phyloP scores from a whole-genome alignment of 2,888 invertebrate genomes.

The Nematopogon swammerdamellus region DNA sequence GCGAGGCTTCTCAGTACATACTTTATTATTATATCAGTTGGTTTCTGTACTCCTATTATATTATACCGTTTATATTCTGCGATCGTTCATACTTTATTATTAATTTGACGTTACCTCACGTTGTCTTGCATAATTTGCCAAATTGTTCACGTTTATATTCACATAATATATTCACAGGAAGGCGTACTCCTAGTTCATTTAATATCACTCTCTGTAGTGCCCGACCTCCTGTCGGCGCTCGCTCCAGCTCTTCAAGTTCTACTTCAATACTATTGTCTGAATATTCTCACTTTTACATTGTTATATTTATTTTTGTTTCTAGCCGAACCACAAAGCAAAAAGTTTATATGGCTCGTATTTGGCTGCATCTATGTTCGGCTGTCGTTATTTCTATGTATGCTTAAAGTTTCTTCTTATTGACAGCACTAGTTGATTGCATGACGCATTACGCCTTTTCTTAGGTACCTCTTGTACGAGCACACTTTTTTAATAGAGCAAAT shows the following conservation, averaged over 20 bases:
- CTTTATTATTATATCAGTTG: slow-evolving; percentile 15
- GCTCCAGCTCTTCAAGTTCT: too few species aligned
- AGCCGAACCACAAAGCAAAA: slow-evolving; percentile 52
- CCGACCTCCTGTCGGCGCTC: too few species aligned
- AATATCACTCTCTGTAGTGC: too few species aligned
- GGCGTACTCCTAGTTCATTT: too few species aligned
- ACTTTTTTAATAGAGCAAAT: background rate
- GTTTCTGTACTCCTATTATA: slow-evolving; percentile 19
- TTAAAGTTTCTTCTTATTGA: slow-evolving; percentile 40
- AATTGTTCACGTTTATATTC: too few species aligned
- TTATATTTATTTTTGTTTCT: slow-evolving; percentile 18
- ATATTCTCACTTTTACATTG: slow-evolving; percentile 3
- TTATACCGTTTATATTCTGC: background rate
- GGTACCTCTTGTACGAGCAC: background rate
- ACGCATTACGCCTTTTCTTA: background rate
- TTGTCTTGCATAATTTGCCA: background rate
- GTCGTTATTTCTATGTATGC: slow-evolving; percentile 55
- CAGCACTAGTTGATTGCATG: slow-evolving; percentile 39
- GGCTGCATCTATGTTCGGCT: slow-evolving; percentile 53
- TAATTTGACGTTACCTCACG: too few species aligned
- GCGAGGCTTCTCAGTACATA: slow-evolving; percentile 39
- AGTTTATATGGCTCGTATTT: slow-evolving; percentile 54
- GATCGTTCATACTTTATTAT: too few species aligned
- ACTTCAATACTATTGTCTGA: too few species aligned
- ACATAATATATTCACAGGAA: too few species aligned